Evolutionary conservation across 1,140 invertebrate species (phyloP).

Genomic region (Heliconius himera): DNA sequence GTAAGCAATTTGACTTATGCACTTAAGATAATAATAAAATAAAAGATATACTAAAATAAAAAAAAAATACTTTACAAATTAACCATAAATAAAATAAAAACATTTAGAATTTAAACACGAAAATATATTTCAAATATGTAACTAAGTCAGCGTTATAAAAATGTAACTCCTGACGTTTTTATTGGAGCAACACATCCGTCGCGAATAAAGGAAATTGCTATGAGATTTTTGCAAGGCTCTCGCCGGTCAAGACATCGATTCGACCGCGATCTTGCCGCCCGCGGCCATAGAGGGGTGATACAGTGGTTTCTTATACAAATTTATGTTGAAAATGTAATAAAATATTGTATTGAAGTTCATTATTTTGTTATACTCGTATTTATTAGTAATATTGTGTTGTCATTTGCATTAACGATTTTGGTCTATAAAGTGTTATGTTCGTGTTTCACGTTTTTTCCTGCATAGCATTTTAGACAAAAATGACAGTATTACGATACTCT

Average conservation of each 20-base stretch:
- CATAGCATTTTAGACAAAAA: too few species aligned
- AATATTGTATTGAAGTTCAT: not conserved
- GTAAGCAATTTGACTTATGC: too few species aligned
- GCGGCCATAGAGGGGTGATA: slow-evolving; percentile 43
- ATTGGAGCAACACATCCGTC: slow-evolving; percentile 43
- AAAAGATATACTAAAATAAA: too few species aligned
- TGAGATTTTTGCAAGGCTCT: slow-evolving; percentile 51
- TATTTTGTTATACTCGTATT: not conserved
- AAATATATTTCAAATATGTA: not conserved
- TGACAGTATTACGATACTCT: too few species aligned
- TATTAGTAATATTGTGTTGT: not conserved
- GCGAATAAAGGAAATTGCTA: slow-evolving; percentile 48
- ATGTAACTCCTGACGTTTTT: slow-evolving; percentile 46
- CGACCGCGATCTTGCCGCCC: slow-evolving; percentile 39
- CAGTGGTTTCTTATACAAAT: slow-evolving; percentile 27
- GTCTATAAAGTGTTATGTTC: not conserved
- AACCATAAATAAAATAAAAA: not conserved
- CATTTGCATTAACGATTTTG: not conserved
- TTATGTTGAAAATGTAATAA: slow-evolving; percentile 19
- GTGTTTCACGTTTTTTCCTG: too few species aligned
- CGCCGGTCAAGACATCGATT: slow-evolving; percentile 43
- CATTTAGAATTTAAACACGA: not conserved
- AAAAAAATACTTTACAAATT: not conserved
- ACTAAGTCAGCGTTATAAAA: slow-evolving; percentile 24
- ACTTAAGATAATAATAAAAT: too few species aligned